phyloP scores from a whole-genome alignment of 2,797 vertebrate genomes.

The Dendrocincla tyrannina region DNA sequence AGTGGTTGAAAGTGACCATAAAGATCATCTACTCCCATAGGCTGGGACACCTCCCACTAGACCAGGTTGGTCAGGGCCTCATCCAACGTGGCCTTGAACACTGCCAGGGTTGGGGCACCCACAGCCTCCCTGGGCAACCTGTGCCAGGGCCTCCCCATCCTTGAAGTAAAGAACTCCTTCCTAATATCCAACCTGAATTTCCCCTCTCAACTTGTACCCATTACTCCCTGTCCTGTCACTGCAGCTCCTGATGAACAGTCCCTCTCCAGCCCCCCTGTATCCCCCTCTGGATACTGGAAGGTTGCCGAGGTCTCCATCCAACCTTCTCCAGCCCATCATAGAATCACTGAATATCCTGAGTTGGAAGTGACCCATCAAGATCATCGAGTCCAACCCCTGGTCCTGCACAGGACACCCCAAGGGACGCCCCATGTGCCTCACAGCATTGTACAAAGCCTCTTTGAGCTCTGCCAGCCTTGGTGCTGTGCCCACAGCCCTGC shows the following conservation, averaged over 20 bases:
- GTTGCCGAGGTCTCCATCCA: background rate
- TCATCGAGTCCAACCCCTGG: background rate
- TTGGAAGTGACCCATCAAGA: background rate
- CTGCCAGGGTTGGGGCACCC: background rate
- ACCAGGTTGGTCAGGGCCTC: background rate
- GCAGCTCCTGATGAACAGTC: background rate
- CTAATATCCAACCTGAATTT: background rate
- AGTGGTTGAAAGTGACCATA: background rate
- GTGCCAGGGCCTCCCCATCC: background rate
- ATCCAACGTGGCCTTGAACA: background rate
- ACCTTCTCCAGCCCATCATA: background rate
- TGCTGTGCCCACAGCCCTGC: background rate
- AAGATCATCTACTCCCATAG: background rate
- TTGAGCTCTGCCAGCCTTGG: background rate
- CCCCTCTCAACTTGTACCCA: too few species aligned
- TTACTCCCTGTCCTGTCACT: background rate
- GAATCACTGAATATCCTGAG: background rate
- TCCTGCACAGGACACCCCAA: background rate
- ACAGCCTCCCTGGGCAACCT: background rate
- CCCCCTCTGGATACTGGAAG: background rate
- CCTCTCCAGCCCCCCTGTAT: background rate
- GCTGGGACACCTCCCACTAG: background rate
- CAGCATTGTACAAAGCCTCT: background rate
- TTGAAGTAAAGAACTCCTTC: background rate
- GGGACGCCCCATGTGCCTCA: background rate